Evolutionary conservation across 2,888 invertebrate genomes (phyloP).

Genomic region (Kryphioiulus occultus): DNA sequence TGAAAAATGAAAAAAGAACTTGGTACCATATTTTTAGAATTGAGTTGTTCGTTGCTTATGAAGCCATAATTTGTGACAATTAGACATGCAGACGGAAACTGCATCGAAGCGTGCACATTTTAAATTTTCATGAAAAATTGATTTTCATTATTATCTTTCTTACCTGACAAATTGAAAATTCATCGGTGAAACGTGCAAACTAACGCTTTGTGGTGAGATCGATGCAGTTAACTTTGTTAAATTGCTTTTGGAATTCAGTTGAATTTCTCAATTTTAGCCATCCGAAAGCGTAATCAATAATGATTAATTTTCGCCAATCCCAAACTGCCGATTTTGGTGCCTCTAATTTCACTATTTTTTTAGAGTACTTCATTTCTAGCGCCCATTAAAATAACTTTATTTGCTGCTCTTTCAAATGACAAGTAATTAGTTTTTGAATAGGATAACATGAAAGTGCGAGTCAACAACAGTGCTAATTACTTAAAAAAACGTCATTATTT

Average conservation of each 20-base stretch:
- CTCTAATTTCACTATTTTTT: too few relatives aligned
- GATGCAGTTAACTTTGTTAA: not conserved
- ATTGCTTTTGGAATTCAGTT: too few relatives aligned
- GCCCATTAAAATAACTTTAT: too few relatives aligned
- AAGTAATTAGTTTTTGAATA: not conserved
- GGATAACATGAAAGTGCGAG: not conserved
- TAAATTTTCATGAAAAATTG: not conserved
- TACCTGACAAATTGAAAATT: not conserved
- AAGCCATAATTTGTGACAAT: not conserved
- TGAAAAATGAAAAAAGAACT: too few relatives aligned
- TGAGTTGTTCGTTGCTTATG: not conserved
- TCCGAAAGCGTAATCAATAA: too few relatives aligned
- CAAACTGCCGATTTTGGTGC: too few relatives aligned
- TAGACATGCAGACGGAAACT: not conserved
- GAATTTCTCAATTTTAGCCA: too few relatives aligned
- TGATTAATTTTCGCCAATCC: too few relatives aligned
- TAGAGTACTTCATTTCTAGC: too few relatives aligned
- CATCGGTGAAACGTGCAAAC: not conserved
- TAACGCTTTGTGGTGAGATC: not conserved
- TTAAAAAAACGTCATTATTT: not conserved
- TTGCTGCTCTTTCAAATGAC: not conserved
- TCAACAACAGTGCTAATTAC: not conserved
- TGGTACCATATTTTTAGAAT: not conserved
- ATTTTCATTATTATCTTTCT: not conserved
- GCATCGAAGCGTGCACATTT: not conserved